Conservation (phyloP, 2,113 vertebrate species). For the Cariama cristata region DNA sequence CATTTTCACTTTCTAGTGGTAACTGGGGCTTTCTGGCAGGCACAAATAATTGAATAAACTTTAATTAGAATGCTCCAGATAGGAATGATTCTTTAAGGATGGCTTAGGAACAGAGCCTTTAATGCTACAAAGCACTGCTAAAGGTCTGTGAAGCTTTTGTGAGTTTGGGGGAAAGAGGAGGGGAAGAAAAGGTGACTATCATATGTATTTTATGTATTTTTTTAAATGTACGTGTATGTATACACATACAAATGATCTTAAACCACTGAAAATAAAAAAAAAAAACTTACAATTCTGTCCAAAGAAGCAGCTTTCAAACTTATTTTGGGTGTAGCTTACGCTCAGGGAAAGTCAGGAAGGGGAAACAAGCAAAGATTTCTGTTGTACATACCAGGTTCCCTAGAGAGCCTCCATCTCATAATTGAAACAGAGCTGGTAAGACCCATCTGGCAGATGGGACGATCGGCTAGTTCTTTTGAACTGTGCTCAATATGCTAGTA, state of each 20-base stretch:
- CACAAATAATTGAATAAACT: conserved; percentile 20
- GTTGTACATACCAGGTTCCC: background rate
- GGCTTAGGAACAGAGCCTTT: background rate
- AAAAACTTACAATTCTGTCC: background rate
- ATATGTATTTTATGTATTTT: background rate
- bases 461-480: conserved; percentile 17
- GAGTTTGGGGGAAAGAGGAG: background rate
- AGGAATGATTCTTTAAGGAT: background rate
- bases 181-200: background rate
- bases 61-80: conserved; percentile 47
- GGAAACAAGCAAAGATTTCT: background rate
- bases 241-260: background rate
- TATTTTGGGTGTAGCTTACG: background rate
- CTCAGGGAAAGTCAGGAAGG: background rate
- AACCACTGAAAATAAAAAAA: background rate
- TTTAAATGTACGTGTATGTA: background rate
- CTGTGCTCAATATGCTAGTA: background rate
- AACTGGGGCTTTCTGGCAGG: background rate
- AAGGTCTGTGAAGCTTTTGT: conserved; percentile 10
- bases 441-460: background rate
- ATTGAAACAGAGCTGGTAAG: background rate
- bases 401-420: background rate
- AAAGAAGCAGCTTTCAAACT: background rate
- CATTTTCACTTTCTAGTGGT: background rate
- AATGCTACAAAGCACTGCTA: background rate